These are phyloP conservation scores for Rhynchomys soricoides DNA, from an alignment of 2,113 vertebrate genomes.

Conservation along the genomic window DNA sequence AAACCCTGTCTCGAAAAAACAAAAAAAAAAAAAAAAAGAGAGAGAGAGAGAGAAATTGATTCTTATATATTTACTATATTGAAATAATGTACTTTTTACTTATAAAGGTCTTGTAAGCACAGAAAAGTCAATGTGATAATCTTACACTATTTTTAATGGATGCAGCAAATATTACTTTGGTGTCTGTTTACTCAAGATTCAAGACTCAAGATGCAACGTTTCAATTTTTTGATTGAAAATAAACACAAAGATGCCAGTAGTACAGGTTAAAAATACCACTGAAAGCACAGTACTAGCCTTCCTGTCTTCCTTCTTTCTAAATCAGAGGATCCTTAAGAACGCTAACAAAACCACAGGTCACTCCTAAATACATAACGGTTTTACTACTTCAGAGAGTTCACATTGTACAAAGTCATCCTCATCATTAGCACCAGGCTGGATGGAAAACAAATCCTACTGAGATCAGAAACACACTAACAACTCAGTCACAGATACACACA, in stretches of 20 bases:
- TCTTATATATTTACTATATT: background rate
- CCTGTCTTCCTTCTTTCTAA: background rate
- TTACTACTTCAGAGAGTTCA: background rate
- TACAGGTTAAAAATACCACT: background rate
- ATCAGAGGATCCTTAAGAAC: background rate
- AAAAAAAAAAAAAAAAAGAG: too few relatives aligned
- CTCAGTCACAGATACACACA: background rate
- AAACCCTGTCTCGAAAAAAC: too few relatives aligned
- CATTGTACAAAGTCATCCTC: background rate
- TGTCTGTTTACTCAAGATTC: constrained; percentile 14
- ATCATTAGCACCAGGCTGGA: background rate
- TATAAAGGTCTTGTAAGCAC: background rate
- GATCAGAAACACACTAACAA: constrained; percentile 37
- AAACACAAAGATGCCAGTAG: background rate
- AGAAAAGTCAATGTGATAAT: constrained; percentile 30
- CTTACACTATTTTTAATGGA: background rate
- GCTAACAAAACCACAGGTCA: background rate
- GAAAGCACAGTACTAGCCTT: background rate
- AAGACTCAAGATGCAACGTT: constrained; percentile 39
- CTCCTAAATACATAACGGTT: background rate
- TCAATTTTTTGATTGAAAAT: constrained; percentile 21
- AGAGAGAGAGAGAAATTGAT: too few relatives aligned
- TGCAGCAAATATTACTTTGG: constrained; percentile 25
- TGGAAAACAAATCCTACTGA: background rate
- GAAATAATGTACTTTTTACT: constrained; percentile 30